Conservation (phyloP, 2,113 vertebrate species). For the Panthera leo region DNA sequence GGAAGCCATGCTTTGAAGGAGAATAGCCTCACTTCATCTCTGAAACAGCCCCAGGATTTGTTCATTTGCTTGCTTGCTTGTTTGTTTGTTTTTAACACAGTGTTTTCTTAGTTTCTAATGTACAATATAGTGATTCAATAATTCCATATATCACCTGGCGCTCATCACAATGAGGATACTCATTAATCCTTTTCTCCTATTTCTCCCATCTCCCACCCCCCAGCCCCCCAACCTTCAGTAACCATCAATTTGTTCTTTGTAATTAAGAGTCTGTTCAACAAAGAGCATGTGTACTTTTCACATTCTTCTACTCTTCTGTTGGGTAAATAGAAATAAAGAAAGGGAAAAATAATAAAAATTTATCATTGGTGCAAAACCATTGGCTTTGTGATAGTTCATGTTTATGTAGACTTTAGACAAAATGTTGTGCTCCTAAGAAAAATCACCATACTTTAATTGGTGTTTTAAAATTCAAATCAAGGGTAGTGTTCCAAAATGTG, state of each 20-base stretch:
- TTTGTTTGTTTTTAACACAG: not conserved
- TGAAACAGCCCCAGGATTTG: not conserved
- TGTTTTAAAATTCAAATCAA: not conserved
- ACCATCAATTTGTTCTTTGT: not conserved
- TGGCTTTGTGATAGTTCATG: not conserved
- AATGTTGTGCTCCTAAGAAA: not conserved
- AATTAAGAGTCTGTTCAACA: not conserved
- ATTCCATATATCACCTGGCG: not conserved
- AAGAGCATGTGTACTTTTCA: not conserved
- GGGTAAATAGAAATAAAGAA: not conserved
- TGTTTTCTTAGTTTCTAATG: not conserved
- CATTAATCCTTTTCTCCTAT: not conserved
- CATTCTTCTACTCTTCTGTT: not conserved
- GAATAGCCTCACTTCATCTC: not conserved
- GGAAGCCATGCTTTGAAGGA: not conserved
- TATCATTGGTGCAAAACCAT: not conserved
- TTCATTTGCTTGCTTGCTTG: not conserved
- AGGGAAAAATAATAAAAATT: not conserved
- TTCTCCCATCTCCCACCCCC: not conserved
- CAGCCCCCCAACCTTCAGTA: not conserved
- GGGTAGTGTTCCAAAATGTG: not conserved
- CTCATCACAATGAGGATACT: not conserved
- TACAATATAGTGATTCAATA: not conserved
- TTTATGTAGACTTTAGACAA: not conserved
- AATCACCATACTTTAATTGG: not conserved